Evolutionary conservation across 1,140 invertebrate species (phyloP).

Genomic region (Lutraria rhynchaena): DNA sequence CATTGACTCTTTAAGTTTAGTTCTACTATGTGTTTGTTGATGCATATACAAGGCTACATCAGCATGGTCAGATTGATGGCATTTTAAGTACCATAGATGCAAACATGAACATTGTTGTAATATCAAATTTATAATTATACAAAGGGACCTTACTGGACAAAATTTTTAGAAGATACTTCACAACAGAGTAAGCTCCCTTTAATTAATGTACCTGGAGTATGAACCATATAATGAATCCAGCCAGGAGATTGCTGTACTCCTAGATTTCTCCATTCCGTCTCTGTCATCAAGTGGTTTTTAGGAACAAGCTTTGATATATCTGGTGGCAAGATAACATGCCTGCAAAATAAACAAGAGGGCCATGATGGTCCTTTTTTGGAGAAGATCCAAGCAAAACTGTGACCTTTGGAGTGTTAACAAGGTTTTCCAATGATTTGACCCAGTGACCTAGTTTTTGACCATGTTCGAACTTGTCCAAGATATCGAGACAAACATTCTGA

Average conservation of each 20-base stretch:
- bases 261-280: slow-evolving; percentile 97
- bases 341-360: slow-evolving; percentile 81
- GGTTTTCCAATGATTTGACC: too few relatives aligned
- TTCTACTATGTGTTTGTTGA: too few relatives aligned
- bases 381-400: too few relatives aligned
- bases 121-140: background rate
- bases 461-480: too few relatives aligned
- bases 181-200: too few relatives aligned
- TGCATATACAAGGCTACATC: too few relatives aligned
- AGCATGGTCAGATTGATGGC: too few relatives aligned
- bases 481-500: too few relatives aligned
- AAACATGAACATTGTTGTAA: background rate
- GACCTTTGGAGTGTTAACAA: too few relatives aligned
- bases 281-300: slow-evolving; percentile 95
- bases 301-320: slow-evolving; percentile 93
- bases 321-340: slow-evolving; percentile 95
- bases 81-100: background rate
- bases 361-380: too few relatives aligned
- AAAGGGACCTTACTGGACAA: background rate
- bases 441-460: too few relatives aligned
- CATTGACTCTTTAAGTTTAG: too few relatives aligned
- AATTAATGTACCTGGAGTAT: slow-evolving; percentile 86
- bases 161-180: background rate
- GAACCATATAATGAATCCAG: slow-evolving; percentile 98
- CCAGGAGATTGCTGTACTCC: slow-evolving; percentile 97